A percentile compares a stretch with the other conserved stretches of the same genome.
Conservation (phyloP, 2,113 vertebrate species). For the Syngnathoides biaculeatus region DNA sequence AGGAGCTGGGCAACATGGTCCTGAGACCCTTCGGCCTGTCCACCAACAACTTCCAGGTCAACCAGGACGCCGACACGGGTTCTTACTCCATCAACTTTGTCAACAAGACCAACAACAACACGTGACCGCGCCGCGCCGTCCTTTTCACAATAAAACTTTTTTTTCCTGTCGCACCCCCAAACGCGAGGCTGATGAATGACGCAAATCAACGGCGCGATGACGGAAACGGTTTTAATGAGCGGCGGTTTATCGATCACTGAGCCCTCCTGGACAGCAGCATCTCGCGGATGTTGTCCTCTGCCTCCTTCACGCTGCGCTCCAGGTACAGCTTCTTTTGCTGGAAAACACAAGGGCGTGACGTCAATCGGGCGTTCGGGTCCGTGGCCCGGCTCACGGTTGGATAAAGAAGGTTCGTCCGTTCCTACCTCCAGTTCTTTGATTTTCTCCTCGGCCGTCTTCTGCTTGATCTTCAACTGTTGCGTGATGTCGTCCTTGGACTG, state of each 20-base stretch:
- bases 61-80: conserved; percentile 85
- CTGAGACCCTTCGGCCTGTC: conserved; percentile 95
- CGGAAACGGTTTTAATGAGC: not conserved
- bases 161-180: not conserved
- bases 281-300: conserved; percentile 94
- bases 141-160: conserved; percentile 20
- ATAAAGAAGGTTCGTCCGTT: not conserved
- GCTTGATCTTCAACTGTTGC: conserved; percentile 87
- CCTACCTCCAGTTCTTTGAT: conserved; percentile 93
- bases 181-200: not conserved
- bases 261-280: conserved; percentile 91
- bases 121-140: conserved; percentile 28
- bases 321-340: conserved; percentile 95
- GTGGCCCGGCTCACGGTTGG: not conserved
- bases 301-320: conserved; percentile 92
- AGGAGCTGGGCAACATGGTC: conserved; percentile 93
- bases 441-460: conserved; percentile 93
- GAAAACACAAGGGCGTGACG: conserved; percentile 21
- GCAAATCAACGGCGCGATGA: not conserved
- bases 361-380: no score
- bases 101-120: conserved; percentile 81
- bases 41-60: conserved; percentile 93
- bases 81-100: conserved; percentile 96
- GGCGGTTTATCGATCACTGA: conserved; percentile 65
- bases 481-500: conserved; percentile 89